phyloP scores from a whole-genome alignment of 2,888 invertebrate species.

The Eupelmus urozonus region DNA sequence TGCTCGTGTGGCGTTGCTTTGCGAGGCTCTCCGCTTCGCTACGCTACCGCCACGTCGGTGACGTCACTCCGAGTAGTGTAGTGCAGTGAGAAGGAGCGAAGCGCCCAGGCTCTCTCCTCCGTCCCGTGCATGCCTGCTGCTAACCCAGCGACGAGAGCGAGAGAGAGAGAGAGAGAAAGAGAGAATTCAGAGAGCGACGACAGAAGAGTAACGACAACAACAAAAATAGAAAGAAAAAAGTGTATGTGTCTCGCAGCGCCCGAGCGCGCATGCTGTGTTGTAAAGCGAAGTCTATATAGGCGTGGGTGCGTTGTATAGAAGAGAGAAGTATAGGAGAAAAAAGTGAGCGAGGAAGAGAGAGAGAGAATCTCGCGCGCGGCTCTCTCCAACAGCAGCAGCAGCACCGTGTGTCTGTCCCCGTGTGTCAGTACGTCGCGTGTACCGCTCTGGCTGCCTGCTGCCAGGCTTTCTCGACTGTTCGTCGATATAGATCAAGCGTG shows the following conservation, averaged over 20 bases:
- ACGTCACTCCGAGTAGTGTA: slow-evolving; percentile 78
- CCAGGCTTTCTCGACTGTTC: too few species aligned
- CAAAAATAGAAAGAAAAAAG: too few species aligned
- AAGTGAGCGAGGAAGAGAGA: too few species aligned
- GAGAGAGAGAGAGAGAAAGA: background rate
- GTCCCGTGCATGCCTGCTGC: slow-evolving; percentile 58
- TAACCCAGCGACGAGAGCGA: background rate
- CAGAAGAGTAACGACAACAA: too few species aligned
- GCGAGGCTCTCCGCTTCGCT: slow-evolving; percentile 68
- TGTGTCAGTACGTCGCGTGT: too few species aligned
- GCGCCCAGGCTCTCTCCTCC: slow-evolving; percentile 73
- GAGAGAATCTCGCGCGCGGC: slow-evolving; percentile 1
- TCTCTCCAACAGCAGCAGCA: slow-evolving; percentile 10
- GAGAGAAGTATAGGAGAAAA: too few species aligned
- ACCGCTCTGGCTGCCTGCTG: too few species aligned
- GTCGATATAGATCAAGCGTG: too few species aligned
- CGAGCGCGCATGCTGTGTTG: background rate
- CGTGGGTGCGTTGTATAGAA: too few species aligned
- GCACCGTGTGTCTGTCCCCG: background rate
- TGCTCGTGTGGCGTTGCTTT: background rate
- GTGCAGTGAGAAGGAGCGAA: slow-evolving; percentile 78
- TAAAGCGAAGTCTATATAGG: background rate
- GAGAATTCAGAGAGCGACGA: background rate
- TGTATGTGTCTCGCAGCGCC: background rate
- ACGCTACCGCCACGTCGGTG: slow-evolving; percentile 78